phyloP scores from a whole-genome alignment of 1,140 invertebrate species.

The Rhagoletis pomonella region DNA sequence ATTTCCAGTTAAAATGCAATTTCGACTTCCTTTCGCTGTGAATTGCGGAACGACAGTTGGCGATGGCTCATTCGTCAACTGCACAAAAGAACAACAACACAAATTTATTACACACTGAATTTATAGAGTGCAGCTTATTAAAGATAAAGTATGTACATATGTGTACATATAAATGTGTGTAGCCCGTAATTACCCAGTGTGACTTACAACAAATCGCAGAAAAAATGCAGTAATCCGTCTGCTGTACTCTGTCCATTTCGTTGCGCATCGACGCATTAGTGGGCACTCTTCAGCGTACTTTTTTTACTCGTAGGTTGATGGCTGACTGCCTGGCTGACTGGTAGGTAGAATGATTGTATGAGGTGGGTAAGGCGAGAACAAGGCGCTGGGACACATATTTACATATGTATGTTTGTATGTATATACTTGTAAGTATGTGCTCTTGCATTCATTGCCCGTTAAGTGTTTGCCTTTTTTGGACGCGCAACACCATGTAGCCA shows the following conservation, averaged over 20 bases:
- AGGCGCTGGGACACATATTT: too few species aligned
- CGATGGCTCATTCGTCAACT: conserved; percentile 37
- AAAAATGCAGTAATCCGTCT: conserved; percentile 8
- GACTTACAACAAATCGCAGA: conserved; percentile 20
- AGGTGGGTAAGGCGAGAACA: too few species aligned
- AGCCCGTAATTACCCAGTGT: conserved; percentile 35
- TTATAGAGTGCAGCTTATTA: conserved; percentile 1
- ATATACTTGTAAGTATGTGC: not conserved
- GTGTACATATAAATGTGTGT: not conserved
- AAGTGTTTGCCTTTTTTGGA: not conserved
- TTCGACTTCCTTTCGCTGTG: conserved; percentile 25
- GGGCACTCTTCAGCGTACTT: not conserved
- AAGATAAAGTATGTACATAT: not conserved
- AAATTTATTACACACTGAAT: not conserved
- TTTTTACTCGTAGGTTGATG: not conserved
- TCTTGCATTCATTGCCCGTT: not conserved
- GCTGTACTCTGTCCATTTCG: conserved; percentile 2
- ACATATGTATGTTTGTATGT: not conserved
- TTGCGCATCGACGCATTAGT: conserved; percentile 21
- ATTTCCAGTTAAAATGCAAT: conserved; percentile 49
- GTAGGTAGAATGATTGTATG: not conserved
- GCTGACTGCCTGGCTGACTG: not conserved
- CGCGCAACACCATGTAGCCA: not conserved
- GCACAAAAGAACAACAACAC: not conserved
- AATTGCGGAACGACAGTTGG: conserved; percentile 19